A percentile compares a stretch with the other conserved stretches of the same genome.
These are phyloP conservation scores for Sitodiplosis mosellana DNA, from an alignment of 1,140 invertebrate genomes.

Conservation along the genomic window DNA sequence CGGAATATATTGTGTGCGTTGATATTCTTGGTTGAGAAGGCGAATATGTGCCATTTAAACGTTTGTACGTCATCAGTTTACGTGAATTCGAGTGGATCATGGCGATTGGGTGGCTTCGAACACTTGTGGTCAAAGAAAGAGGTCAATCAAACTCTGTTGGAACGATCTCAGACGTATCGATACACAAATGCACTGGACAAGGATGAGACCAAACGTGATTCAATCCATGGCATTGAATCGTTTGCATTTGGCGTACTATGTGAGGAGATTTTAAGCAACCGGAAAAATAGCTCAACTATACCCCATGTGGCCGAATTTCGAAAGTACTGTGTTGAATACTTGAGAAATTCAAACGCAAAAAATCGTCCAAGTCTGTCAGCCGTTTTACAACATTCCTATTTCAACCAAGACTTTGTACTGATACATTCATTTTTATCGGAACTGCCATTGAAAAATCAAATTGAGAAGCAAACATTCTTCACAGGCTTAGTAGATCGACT, in stretches of 20 bases:
- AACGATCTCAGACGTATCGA: constrained; percentile 38
- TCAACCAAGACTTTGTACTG: constrained; percentile 63
- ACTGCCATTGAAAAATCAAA: constrained; percentile 53
- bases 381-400: constrained; percentile 50
- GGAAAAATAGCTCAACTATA: constrained; percentile 34
- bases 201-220: constrained; percentile 38
- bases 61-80: constrained; percentile 60
- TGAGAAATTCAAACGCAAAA: constrained; percentile 38
- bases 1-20: constrained; percentile 54
- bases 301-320: constrained; percentile 45
- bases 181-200: constrained; percentile 49
- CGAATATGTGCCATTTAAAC: constrained; percentile 61
- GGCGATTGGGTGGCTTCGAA: constrained; percentile 68
- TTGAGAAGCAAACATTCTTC: constrained; percentile 62
- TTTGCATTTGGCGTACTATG: constrained; percentile 65
- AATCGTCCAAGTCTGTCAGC: constrained; percentile 38
- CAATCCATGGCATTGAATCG: constrained; percentile 41
- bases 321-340: constrained; percentile 38
- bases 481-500: constrained; percentile 40
- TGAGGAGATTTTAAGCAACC: constrained; percentile 43
- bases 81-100: constrained; percentile 57
- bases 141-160: constrained; percentile 42
- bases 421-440: constrained; percentile 57
- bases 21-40: constrained; percentile 62
- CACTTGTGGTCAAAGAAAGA: constrained; percentile 52